Conservation (phyloP, 2,797 vertebrate species). For the Limnodromus scolopaceus region DNA sequence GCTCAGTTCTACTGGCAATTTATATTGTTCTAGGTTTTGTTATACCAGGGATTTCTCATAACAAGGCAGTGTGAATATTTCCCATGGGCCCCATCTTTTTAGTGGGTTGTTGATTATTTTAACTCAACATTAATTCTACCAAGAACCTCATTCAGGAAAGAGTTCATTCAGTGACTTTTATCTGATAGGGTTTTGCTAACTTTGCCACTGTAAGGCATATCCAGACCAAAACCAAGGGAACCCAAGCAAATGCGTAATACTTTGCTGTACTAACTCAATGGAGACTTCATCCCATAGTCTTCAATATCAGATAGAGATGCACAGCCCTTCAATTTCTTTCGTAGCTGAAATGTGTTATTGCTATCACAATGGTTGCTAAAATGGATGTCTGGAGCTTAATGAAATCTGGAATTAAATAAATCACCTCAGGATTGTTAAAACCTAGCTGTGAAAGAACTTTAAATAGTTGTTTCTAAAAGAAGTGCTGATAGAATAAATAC, state of each 20-base stretch:
- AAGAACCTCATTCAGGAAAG: not conserved
- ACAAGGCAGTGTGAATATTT: not conserved
- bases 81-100: not conserved
- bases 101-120: not conserved
- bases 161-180: not conserved
- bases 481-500: not conserved
- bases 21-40: not conserved
- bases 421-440: conserved; percentile 11
- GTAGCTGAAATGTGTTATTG: not conserved
- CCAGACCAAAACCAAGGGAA: not conserved
- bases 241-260: not conserved
- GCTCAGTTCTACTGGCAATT: not conserved
- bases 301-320: not conserved
- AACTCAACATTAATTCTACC: not conserved
- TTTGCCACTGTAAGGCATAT: not conserved
- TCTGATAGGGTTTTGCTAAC: not conserved
- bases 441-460: not conserved
- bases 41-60: not conserved
- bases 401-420: conserved; percentile 22
- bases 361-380: not conserved
- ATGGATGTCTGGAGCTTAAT: not conserved
- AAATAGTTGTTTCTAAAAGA: conserved; percentile 1
- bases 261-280: not conserved
- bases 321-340: not conserved
- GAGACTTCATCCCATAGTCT: not conserved